These are phyloP conservation scores for Crypturellus tataupa DNA, from an alignment of 2,797 vertebrate species.

Conservation along the genomic window DNA sequence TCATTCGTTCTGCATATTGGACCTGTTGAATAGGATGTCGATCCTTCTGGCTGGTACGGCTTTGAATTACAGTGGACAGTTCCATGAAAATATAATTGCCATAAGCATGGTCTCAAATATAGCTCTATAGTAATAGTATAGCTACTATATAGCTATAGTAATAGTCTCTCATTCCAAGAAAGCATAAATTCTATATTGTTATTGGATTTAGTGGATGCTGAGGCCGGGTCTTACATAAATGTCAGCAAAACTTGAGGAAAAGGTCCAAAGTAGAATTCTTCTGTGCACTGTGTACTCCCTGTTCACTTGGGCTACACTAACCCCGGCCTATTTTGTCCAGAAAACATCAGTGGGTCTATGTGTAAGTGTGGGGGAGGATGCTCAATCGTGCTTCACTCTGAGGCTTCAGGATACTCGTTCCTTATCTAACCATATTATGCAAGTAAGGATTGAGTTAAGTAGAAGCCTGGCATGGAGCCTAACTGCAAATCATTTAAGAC, in stretches of 20 bases:
- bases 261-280: not conserved
- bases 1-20: not conserved
- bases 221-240: not conserved
- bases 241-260: not conserved
- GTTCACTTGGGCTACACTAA: not conserved
- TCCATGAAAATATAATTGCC: not conserved
- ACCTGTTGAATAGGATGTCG: not conserved
- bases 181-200: not conserved
- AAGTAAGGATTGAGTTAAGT: slow-evolving; percentile 23
- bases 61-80: not conserved
- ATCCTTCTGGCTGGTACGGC: not conserved
- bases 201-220: not conserved
- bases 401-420: not conserved
- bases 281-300: not conserved
- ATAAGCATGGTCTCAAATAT: not conserved
- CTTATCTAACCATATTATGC: not conserved
- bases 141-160: not conserved
- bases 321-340: not conserved
- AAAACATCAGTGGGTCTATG: not conserved
- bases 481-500: slow-evolving; percentile 13
- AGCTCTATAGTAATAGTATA: not conserved
- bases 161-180: not conserved
- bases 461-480: not conserved
- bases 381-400: not conserved
- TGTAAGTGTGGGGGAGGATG: not conserved